phyloP scores from a whole-genome alignment of 53 echinoderm and acorn worm genomes.

The Antedon mediterranea region DNA sequence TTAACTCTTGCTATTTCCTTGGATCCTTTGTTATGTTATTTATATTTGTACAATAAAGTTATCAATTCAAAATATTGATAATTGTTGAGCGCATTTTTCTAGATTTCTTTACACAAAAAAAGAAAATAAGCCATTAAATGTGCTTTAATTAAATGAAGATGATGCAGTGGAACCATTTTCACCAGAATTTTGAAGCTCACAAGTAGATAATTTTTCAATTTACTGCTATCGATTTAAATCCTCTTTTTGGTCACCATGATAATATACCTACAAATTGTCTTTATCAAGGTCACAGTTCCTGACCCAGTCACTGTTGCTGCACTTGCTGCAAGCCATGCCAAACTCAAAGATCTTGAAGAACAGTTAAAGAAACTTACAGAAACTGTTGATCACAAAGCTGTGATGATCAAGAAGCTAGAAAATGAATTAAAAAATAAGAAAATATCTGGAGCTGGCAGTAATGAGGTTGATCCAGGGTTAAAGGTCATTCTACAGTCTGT shows the following conservation, averaged over 20 bases:
- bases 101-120: too few relatives aligned
- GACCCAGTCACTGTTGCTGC: constrained; percentile 60
- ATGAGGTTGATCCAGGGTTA: constrained; percentile 35
- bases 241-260: neutral
- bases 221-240: neutral
- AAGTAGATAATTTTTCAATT: too few relatives aligned
- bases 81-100: too few relatives aligned
- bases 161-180: too few relatives aligned
- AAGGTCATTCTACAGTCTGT: constrained; percentile 57
- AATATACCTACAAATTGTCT: neutral
- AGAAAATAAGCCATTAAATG: too few relatives aligned
- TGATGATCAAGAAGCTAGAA: constrained; percentile 30
- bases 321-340: constrained; percentile 35
- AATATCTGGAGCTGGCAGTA: neutral
- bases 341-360: constrained; percentile 31
- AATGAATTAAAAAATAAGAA: constrained; percentile 29
- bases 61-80: too few relatives aligned
- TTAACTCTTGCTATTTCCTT: too few relatives aligned
- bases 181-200: too few relatives aligned
- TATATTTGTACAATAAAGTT: too few relatives aligned
- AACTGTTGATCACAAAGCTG: constrained; percentile 26
- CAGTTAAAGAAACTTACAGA: constrained; percentile 17
- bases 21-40: too few relatives aligned
- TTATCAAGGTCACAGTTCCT: constrained; percentile 36
- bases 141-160: too few relatives aligned